A percentile compares a stretch with the other conserved stretches of the same genome.
Conservation (phyloP, 1,140 invertebrate genomes). For the Bombus sibiricus region DNA sequence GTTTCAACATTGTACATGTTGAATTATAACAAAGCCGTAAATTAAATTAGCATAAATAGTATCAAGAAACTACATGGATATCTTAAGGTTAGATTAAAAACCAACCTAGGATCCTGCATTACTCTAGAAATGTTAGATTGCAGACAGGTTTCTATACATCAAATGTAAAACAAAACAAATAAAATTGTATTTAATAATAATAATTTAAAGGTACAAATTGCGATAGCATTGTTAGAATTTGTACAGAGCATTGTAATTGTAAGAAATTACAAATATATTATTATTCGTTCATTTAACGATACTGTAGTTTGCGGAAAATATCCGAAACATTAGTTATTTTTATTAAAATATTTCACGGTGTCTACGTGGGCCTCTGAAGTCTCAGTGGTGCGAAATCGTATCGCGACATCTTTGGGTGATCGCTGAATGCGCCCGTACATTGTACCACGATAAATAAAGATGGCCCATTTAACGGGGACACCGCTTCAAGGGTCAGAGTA, state of each 20-base stretch:
- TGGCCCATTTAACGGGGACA: constrained; percentile 61
- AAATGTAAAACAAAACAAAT: background rate
- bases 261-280: too few species aligned
- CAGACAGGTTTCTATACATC: background rate
- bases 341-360: constrained; percentile 1
- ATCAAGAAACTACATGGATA: background rate
- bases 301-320: background rate
- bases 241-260: too few species aligned
- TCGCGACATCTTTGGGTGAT: constrained; percentile 24
- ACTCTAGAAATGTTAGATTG: background rate
- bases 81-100: background rate
- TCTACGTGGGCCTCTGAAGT: background rate
- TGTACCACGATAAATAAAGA: constrained; percentile 65
- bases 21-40: background rate
- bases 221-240: too few species aligned
- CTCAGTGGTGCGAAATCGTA: constrained; percentile 19
- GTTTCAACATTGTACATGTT: background rate
- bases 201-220: too few species aligned
- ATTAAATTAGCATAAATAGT: background rate
- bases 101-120: too few species aligned
- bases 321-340: background rate
- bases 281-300: too few species aligned
- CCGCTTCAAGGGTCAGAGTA: constrained; percentile 55
- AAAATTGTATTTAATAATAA: too few species aligned
- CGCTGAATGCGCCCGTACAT: constrained; percentile 24